Conservation (phyloP, 2,113 vertebrate species). For the Conger conger region DNA sequence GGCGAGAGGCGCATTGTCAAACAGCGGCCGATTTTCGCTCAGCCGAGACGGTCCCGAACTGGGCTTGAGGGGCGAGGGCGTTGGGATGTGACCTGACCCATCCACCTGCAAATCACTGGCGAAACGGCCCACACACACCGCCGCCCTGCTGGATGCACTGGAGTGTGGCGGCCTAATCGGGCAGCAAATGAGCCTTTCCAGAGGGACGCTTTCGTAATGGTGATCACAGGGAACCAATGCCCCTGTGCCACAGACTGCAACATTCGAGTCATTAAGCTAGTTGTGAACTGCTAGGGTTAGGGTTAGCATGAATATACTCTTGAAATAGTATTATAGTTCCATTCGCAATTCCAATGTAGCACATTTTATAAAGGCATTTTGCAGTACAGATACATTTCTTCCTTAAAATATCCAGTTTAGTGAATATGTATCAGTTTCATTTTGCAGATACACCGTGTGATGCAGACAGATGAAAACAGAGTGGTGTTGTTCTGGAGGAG, state of each 20-base stretch:
- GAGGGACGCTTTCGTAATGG: not conserved
- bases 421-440: too few species aligned
- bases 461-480: too few species aligned
- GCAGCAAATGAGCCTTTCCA: not conserved
- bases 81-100: not conserved
- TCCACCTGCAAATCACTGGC: conserved; percentile 19
- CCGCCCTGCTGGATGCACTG: not conserved
- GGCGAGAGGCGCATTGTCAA: not conserved
- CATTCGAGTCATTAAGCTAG: not conserved
- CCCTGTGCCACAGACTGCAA: not conserved
- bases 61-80: not conserved
- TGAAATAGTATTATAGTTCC: not conserved
- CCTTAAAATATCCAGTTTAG: too few species aligned
- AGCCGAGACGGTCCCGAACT: not conserved
- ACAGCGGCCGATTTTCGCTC: not conserved
- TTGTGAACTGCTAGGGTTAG: not conserved
- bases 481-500: too few species aligned
- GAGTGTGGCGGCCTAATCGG: not conserved
- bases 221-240: not conserved
- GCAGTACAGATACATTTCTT: too few species aligned
- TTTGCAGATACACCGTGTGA: too few species aligned
- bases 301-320: not conserved
- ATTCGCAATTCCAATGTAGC: too few species aligned
- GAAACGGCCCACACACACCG: conserved; percentile 17
- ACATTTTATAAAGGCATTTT: too few species aligned